Evolutionary conservation across 2,113 vertebrate genomes (phyloP).

Genomic region (Varanus salvator): DNA sequence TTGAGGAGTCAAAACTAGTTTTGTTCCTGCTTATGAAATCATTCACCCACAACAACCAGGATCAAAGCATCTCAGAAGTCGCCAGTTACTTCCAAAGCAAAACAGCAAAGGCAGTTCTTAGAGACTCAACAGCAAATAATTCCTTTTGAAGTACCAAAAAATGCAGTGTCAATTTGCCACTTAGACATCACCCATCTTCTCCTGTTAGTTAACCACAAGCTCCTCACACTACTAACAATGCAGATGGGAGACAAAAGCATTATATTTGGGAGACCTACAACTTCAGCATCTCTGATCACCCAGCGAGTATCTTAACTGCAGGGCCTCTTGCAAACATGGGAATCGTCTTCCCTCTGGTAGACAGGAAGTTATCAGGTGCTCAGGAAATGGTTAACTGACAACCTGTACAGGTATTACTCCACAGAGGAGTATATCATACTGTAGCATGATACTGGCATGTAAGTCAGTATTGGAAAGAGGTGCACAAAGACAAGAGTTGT

Average conservation of each 20-base stretch:
- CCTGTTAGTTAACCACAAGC: background rate
- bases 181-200: conserved; percentile 3
- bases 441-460: background rate
- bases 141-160: background rate
- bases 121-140: background rate
- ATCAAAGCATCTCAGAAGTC: background rate
- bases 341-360: background rate
- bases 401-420: background rate
- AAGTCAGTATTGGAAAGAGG: background rate
- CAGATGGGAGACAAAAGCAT: background rate
- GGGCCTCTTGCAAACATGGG: background rate
- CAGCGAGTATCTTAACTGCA: background rate
- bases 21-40: background rate
- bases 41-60: background rate
- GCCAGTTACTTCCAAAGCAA: background rate
- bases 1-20: background rate
- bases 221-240: background rate
- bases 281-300: background rate
- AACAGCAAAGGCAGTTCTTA: background rate
- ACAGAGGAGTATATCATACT: background rate
- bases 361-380: background rate
- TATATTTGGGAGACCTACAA: background rate
- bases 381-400: background rate
- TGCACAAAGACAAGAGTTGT: background rate
- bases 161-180: background rate